Evolutionary conservation across 2,113 vertebrate genomes (phyloP), one percentile per base, ranked within the genome.

Genomic region (Oreochromis niloticus): DNA sequence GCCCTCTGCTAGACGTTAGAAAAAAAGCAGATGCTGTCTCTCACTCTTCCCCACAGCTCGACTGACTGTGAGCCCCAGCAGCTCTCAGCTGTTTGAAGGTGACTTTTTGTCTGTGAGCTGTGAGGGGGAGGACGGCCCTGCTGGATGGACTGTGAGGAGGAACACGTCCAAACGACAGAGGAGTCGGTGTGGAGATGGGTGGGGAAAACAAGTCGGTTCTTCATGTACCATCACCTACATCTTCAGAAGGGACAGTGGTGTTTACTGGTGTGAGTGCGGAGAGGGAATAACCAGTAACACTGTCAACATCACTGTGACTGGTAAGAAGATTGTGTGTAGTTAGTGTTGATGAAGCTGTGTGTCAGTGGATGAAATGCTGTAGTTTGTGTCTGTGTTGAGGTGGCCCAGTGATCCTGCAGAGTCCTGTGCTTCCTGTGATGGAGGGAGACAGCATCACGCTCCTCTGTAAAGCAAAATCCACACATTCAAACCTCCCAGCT

Each of bases 391-490:
- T 68, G 1, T 39, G 11, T 68, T 8, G 63, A 66, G 61, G 34
- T 39, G 34, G 61, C 19, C 5, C 34, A 12, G 61, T 66, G 61
- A 66, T 66, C 32, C 61, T 66, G 34, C 61, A 7, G 61, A 66
- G 61, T 39, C 61, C 61, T n/a, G 61, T 66, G 9, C 34, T 3
- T 39, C 61, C 61, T 22, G 34, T 13, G 61, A 66, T 39, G 61
- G 61, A 66, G 61, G 34, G 19, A n/a, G 19, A 39, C 2, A n/a
- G 3, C 3, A 36, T 66, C 61, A 39, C 10, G 0, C 61, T 66
- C 0, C 6, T 11, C 61, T 66, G 61, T 66, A 36, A 66, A 66
- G 22, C 61, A 22, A 39, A 66, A 34, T 0, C 61, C 17, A 0
- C 32, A 22, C 4, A 12, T 66, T 66, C 34, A 39, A 22, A 1